Evolutionary conservation across 2,888 invertebrate species (phyloP).

Genomic region (Mythimna lalbum): DNA sequence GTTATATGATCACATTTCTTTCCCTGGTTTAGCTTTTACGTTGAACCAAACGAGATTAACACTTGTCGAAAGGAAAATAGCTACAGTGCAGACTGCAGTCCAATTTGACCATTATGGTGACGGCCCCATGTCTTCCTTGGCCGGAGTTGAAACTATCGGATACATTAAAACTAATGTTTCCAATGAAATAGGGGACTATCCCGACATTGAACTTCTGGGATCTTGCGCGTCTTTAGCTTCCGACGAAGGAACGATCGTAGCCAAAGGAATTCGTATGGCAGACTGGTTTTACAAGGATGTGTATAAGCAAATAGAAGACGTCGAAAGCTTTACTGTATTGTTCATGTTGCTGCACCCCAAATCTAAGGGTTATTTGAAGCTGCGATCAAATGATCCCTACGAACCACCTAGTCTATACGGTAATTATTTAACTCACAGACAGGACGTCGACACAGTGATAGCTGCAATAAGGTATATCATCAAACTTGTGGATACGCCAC

Average conservation of each 20-base stretch:
- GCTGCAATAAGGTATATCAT: slow-evolving; percentile 91
- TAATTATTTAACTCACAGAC: slow-evolving; percentile 92
- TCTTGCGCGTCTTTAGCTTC: slow-evolving; percentile 90
- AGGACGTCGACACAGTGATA: slow-evolving; percentile 91
- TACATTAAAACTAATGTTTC: slow-evolving; percentile 91
- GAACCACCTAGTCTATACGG: slow-evolving; percentile 93
- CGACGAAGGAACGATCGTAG: slow-evolving; percentile 87
- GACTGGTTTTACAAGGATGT: slow-evolving; percentile 84
- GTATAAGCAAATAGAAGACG: slow-evolving; percentile 81
- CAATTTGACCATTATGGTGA: slow-evolving; percentile 83
- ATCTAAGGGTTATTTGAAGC: slow-evolving; percentile 92
- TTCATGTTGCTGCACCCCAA: slow-evolving; percentile 92
- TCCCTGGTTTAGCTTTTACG: slow-evolving; percentile 89
- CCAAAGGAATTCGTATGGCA: slow-evolving; percentile 81
- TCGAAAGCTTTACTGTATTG: slow-evolving; percentile 86
- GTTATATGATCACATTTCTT: slow-evolving; percentile 93
- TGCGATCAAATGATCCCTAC: slow-evolving; percentile 92
- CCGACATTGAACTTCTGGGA: slow-evolving; percentile 92
- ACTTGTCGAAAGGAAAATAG: slow-evolving; percentile 74
- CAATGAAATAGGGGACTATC: slow-evolving; percentile 88
- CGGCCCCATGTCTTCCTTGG: slow-evolving; percentile 89
- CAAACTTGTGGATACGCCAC: slow-evolving; percentile 89
- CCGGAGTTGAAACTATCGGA: slow-evolving; percentile 91
- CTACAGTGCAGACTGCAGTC: slow-evolving; percentile 76
- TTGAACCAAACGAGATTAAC: slow-evolving; percentile 84